Evolutionary conservation across 2,888 invertebrate genomes (phyloP).

Genomic region (Hedychridium roseum): DNA sequence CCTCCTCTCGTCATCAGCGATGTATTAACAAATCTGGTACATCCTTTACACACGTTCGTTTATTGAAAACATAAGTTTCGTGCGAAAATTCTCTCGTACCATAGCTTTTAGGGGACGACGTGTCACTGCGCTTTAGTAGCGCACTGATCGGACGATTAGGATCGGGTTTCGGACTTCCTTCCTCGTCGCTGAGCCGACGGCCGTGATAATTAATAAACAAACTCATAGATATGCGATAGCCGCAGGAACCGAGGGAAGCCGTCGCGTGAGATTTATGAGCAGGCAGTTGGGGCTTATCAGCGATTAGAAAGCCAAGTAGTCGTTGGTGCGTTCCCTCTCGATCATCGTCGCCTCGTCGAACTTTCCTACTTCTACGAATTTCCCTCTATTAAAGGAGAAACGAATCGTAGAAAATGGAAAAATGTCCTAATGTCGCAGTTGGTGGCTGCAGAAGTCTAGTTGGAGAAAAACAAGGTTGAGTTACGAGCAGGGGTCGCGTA

Average conservation of each 20-base stretch:
- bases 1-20: conserved; percentile 6
- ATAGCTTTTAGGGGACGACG: too few relatives aligned
- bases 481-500: conserved; percentile 52
- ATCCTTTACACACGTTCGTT: not conserved
- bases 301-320: conserved; percentile 42
- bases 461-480: conserved; percentile 58
- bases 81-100: too few relatives aligned
- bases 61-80: not conserved
- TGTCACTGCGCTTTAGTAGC: not conserved
- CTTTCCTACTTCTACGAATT: conserved; percentile 1
- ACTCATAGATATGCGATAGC: conserved; percentile 49
- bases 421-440: too few relatives aligned
- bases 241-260: conserved; percentile 20
- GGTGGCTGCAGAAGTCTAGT: conserved; percentile 51
- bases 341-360: conserved; percentile 12
- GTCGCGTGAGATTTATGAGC: conserved; percentile 47
- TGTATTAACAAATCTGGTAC: not conserved
- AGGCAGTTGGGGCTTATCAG: conserved; percentile 30
- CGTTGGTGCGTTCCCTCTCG: conserved; percentile 14
- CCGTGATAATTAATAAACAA: conserved; percentile 51
- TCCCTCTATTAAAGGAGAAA: too few relatives aligned
- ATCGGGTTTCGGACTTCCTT: conserved; percentile 32
- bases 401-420: too few relatives aligned
- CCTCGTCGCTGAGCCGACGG: conserved; percentile 1
- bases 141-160: conserved; percentile 23